Evolutionary conservation across 2,888 invertebrate genomes (phyloP).

Genomic region (Liopterus haemorrhoidalis): DNA sequence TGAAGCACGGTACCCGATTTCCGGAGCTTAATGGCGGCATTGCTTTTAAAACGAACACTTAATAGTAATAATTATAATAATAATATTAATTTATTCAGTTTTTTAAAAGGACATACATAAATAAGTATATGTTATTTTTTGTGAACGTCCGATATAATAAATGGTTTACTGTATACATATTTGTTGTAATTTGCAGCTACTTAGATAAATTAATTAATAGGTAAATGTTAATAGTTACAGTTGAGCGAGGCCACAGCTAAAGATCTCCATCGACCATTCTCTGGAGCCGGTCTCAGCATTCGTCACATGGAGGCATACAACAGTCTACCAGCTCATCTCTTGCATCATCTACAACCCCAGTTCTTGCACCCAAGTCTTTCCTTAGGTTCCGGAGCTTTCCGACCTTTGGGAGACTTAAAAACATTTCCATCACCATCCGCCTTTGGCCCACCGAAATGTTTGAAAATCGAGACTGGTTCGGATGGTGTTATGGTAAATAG

Average conservation of each 20-base stretch:
- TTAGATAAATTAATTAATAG: too few species aligned
- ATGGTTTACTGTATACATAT: too few species aligned
- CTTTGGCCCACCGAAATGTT: slow-evolving; percentile 65
- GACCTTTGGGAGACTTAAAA: slow-evolving; percentile 53
- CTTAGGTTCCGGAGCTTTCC: slow-evolving; percentile 54
- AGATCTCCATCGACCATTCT: slow-evolving; percentile 61
- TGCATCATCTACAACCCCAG: slow-evolving; percentile 67
- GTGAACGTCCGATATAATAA: too few species aligned
- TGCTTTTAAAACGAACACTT: too few species aligned
- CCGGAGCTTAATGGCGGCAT: too few species aligned
- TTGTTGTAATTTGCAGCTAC: too few species aligned
- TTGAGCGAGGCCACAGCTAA: slow-evolving; percentile 51
- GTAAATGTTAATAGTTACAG: slow-evolving; percentile 45
- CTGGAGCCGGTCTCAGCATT: slow-evolving; percentile 51
- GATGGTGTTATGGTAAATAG: slow-evolving; percentile 30
- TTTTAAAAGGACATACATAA: too few species aligned
- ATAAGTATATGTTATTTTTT: too few species aligned
- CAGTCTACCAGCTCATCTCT: slow-evolving; percentile 59
- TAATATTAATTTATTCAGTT: too few species aligned
- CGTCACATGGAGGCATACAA: slow-evolving; percentile 54
- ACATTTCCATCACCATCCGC: slow-evolving; percentile 56
- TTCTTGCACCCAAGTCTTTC: slow-evolving; percentile 63
- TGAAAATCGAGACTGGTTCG: slow-evolving; percentile 47
- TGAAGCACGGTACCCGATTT: too few species aligned
- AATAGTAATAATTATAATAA: too few species aligned